Conservation (phyloP, 1,140 invertebrate genomes). For the Bombus affinis region DNA sequence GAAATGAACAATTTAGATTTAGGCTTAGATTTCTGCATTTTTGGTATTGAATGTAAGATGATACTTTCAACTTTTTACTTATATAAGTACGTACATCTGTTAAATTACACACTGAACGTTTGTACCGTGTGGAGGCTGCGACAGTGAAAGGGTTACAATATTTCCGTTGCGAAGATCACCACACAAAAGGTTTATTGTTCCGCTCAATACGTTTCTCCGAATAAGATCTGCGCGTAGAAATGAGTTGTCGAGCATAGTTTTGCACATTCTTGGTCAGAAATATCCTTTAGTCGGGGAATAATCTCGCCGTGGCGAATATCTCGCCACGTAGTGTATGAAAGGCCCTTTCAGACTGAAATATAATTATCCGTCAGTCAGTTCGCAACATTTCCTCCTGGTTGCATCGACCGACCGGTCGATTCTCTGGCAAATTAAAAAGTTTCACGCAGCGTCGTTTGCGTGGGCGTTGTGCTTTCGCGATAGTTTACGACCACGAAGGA, state of each 20-base stretch:
- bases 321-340: neutral
- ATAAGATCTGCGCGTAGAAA: neutral
- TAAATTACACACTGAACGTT: neutral
- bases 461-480: neutral
- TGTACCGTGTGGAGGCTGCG: neutral
- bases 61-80: neutral
- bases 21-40: neutral
- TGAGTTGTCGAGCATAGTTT: constrained; percentile 19
- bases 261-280: constrained; percentile 24
- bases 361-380: constrained; percentile 23
- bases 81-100: neutral
- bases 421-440: constrained; percentile 1
- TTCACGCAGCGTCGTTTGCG: neutral
- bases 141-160: neutral
- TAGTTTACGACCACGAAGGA: neutral
- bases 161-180: neutral
- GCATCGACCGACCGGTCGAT: neutral
- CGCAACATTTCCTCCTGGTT: neutral
- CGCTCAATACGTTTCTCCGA: neutral
- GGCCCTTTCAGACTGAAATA: constrained; percentile 24
- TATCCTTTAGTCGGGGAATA: constrained; percentile 10
- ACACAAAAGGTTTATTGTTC: constrained; percentile 35
- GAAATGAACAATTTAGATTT: neutral
- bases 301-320: constrained; percentile 15
- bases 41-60: neutral